Evolutionary conservation across 2,888 invertebrate genomes (phyloP).

Genomic region (Thereva nobilitata): DNA sequence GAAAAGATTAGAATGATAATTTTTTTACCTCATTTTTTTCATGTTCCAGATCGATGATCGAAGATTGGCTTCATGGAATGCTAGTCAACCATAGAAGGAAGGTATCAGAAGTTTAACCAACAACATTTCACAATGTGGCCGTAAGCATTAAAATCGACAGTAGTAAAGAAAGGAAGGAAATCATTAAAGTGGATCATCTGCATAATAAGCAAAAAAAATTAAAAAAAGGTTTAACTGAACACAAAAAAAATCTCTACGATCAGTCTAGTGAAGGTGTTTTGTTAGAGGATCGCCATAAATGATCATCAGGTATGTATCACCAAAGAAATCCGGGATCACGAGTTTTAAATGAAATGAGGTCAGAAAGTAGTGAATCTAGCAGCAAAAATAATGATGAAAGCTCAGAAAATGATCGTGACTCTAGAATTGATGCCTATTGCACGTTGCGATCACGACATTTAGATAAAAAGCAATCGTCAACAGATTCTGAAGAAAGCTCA

Average conservation of each 20-base stretch:
- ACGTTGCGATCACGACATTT: conserved; percentile 33
- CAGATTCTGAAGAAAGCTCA: conserved; percentile 10
- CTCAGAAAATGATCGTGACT: conserved; percentile 26
- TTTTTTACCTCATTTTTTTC: conserved; percentile 16
- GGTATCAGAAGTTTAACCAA: conserved; percentile 5
- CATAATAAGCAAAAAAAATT: background rate
- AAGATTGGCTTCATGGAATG: conserved; percentile 15
- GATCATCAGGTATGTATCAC: conserved; percentile 10
- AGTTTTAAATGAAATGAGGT: conserved; percentile 21
- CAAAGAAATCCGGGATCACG: conserved; percentile 2
- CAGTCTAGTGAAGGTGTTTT: background rate
- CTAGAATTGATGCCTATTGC: conserved; percentile 38
- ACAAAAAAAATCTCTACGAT: too few species aligned
- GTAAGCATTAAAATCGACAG: conserved; percentile 5
- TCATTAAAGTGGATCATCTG: conserved; percentile 10
- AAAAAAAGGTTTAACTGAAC: background rate
- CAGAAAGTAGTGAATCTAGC: conserved; percentile 18
- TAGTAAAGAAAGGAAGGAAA: background rate
- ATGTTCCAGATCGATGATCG: conserved; percentile 31
- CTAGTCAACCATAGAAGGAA: conserved; percentile 15
- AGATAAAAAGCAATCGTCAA: conserved; percentile 1
- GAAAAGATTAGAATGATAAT: conserved; percentile 5
- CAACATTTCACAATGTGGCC: conserved; percentile 11
- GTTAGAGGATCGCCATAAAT: background rate
- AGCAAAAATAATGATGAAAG: conserved; percentile 33